Base-by-base conservation (phyloP, 2,888 invertebrate species). In the Hirtodrosophila alboralis region DNA sequence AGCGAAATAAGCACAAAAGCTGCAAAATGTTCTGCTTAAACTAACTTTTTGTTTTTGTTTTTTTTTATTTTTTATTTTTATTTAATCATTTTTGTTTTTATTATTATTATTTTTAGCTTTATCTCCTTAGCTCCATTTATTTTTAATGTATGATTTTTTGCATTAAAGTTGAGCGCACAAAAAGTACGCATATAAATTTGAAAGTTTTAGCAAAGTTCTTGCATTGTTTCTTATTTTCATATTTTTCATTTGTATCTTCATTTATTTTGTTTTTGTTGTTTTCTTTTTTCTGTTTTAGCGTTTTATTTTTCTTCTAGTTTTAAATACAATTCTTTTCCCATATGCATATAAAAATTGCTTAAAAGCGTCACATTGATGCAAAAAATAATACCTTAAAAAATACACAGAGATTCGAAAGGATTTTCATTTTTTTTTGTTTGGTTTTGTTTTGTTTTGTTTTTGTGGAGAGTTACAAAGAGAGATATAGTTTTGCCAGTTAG, bases 1-100 rank as follows among this genome's bases (percentile, higher is more conserved):
- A 84, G 84, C 84, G 84, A 84, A 84, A 84, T 78, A 85, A 84
- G 84, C 84, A 84, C 77, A 84, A 85, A 84, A 84, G 85, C 85
- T 76, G 81, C 78, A 84, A 81, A 84, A 84, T 83, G 70, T 76
- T 81, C 75, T 86, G 87, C 84, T 87, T 87, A 87, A 80, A 81
- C 75, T 84, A 75, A 69, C 72, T 60, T 74, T 73, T 68, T 70
- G 70, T 74, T 70, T 72, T 41, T 48, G 31, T 38, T 68, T 60
- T 66, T 57, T 37, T 56, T 54, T 30, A 16, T 38, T 45, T 69
- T 67, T 69, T 70, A 65, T 71, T 74, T 69, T 62, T 69, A 18
- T 47, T 49, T 67, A 56, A 43, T 44, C 48, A 28, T 33, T 28
- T n/a, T n/a, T n/a, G n/a, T n/a, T n/a, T n/a, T n/a, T n/a, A n/a